A percentile compares a stretch with the other conserved stretches of the same genome.
Conservation (phyloP, 2,888 invertebrate species). For the Ypsolopha scabrella region DNA sequence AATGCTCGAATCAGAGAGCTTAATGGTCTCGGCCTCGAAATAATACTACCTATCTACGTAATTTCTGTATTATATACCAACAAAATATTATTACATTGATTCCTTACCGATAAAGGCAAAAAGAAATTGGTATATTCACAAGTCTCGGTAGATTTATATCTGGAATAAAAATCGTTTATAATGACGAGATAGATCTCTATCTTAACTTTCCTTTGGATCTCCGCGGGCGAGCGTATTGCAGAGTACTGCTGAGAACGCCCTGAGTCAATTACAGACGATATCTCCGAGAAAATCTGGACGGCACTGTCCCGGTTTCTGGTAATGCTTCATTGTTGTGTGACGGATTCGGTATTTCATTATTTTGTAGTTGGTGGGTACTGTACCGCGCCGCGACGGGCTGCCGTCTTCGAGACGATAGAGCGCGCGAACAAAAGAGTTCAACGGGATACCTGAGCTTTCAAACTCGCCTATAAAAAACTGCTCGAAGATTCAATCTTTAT, state of each 20-base stretch:
- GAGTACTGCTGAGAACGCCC: conserved; percentile 8
- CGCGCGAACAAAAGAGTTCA: conserved; percentile 38
- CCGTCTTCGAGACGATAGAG: background rate
- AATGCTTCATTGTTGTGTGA: conserved; percentile 36
- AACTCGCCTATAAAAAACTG: background rate
- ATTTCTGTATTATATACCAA: no score
- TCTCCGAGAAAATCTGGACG: conserved; percentile 24
- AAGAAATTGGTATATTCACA: no score
- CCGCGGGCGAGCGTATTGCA: conserved; percentile 3
- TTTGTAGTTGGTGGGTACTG: conserved; percentile 15
- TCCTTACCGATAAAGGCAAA: no score
- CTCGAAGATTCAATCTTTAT: background rate
- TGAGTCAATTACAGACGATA: conserved; percentile 27
- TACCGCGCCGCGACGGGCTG: conserved; percentile 7
- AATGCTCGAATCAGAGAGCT: no score
- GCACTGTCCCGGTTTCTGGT: conserved; percentile 26
- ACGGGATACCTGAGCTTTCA: conserved; percentile 20
- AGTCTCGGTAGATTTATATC: no score
- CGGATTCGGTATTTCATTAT: conserved; percentile 34
- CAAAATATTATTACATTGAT: no score
- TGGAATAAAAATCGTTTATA: conserved; percentile 20
- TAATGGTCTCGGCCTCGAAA: no score
- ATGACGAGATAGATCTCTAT: conserved; percentile 29
- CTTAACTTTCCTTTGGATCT: conserved; percentile 22
- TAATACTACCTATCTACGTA: no score